phyloP scores from a whole-genome alignment of 2,888 invertebrate genomes.

The Cancer borealis region DNA sequence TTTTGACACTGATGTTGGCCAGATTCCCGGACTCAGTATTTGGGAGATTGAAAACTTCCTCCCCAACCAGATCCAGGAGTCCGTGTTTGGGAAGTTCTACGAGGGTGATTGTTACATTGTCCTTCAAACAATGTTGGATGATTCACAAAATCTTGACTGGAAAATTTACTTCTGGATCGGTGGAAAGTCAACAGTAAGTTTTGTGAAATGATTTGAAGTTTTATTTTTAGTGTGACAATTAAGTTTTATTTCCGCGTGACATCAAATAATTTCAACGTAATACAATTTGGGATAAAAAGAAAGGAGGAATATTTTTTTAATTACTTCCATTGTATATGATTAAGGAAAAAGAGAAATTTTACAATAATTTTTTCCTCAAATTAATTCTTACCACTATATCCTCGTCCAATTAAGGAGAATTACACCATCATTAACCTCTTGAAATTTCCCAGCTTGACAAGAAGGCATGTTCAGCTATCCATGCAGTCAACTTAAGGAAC shows the following conservation, averaged over 20 bases:
- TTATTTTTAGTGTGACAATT: too few species aligned
- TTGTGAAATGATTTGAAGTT: neutral
- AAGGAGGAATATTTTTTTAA: too few species aligned
- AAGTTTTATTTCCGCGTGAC: too few species aligned
- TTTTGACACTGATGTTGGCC: slow-evolving; percentile 96
- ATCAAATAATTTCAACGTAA: too few species aligned
- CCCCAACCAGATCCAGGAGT: slow-evolving; percentile 93
- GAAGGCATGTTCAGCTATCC: slow-evolving; percentile 97
- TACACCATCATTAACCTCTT: too few species aligned
- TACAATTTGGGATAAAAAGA: too few species aligned
- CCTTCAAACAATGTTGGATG: slow-evolving; percentile 87
- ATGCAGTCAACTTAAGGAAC: slow-evolving; percentile 98
- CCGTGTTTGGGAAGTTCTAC: slow-evolving; percentile 97
- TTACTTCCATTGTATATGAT: too few species aligned
- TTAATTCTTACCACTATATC: too few species aligned
- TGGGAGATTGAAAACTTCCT: slow-evolving; percentile 99
- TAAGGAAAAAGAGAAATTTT: too few species aligned
- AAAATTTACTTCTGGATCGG: slow-evolving; percentile 99
- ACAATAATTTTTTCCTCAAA: too few species aligned
- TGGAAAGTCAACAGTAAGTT: slow-evolving; percentile 91
- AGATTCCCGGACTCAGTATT: slow-evolving; percentile 92
- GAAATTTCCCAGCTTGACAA: slow-evolving; percentile 87
- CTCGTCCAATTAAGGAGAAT: too few species aligned
- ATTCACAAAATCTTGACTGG: slow-evolving; percentile 88
- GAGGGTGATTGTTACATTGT: slow-evolving; percentile 99